These are phyloP conservation scores for Sus scrofa DNA, from an alignment of 2,113 vertebrate genomes.

Conservation along the genomic window DNA sequence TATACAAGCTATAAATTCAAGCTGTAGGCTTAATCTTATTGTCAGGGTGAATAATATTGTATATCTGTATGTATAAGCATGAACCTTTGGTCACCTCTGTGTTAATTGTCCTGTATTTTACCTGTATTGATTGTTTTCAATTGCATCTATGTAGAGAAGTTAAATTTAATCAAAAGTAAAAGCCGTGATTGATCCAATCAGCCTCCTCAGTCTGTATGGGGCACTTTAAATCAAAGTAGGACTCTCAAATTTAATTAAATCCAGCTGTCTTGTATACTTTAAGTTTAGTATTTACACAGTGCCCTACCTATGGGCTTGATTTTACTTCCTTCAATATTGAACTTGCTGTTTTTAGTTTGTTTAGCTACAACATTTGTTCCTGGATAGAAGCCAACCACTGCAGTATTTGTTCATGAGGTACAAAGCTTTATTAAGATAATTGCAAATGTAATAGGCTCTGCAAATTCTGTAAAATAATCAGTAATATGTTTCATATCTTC, in stretches of 20 bases:
- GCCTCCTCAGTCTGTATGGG: background rate
- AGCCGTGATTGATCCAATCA: conserved; percentile 57
- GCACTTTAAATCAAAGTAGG: conserved; percentile 32
- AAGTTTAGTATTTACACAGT: background rate
- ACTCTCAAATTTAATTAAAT: conserved; percentile 66
- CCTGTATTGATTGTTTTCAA: conserved; percentile 30
- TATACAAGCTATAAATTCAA: background rate
- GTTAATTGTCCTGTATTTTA: conserved; percentile 2
- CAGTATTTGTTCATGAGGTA: background rate
- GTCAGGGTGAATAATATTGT: background rate
- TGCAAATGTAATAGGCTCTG: background rate
- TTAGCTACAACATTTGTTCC: background rate
- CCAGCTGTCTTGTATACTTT: background rate
- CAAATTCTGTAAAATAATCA: conserved; percentile 20
- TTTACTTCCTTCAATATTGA: background rate
- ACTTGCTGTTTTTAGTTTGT: background rate
- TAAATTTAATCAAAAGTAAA: conserved; percentile 69
- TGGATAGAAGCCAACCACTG: background rate
- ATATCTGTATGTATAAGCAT: background rate
- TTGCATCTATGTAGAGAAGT: background rate
- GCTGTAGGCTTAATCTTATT: background rate
- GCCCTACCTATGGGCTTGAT: background rate
- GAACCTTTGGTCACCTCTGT: background rate
- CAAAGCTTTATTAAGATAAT: background rate
- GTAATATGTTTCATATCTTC: background rate